Evolutionary conservation across 2,797 vertebrate genomes (phyloP).

Genomic region (Galagoides demidoff): DNA sequence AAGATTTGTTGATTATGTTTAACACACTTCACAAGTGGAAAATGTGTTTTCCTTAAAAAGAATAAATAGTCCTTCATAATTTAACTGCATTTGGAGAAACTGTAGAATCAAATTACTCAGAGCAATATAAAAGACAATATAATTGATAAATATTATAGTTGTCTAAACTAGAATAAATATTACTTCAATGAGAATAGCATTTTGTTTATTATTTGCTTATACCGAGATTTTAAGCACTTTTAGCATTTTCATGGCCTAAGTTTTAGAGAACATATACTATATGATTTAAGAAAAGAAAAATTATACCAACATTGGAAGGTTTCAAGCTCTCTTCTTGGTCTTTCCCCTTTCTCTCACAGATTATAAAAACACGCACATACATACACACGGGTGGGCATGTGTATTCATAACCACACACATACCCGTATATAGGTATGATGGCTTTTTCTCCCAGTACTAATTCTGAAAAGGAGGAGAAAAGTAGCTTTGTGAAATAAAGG

Average conservation of each 20-base stretch:
- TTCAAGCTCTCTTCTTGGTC: slow-evolving; percentile 56
- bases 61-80: neutral
- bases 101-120: neutral
- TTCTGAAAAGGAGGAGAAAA: neutral
- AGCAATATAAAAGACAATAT: neutral
- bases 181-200: slow-evolving; percentile 61
- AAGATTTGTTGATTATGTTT: neutral
- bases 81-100: neutral
- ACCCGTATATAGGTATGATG: neutral
- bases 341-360: neutral
- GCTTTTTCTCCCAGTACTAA: neutral
- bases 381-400: neutral
- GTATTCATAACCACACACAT: neutral
- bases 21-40: neutral
- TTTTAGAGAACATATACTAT: slow-evolving; percentile 48
- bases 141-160: slow-evolving; percentile 7
- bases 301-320: slow-evolving; percentile 64
- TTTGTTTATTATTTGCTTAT: slow-evolving; percentile 64
- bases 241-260: slow-evolving; percentile 54
- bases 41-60: neutral
- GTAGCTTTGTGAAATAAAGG: neutral
- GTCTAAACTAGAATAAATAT: neutral
- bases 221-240: slow-evolving; percentile 20
- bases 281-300: slow-evolving; percentile 64
- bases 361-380: neutral